Evolutionary conservation across 2,888 invertebrate species (phyloP), one percentile per base, ranked within the genome.

Genomic region (Entomobrya proxima): DNA sequence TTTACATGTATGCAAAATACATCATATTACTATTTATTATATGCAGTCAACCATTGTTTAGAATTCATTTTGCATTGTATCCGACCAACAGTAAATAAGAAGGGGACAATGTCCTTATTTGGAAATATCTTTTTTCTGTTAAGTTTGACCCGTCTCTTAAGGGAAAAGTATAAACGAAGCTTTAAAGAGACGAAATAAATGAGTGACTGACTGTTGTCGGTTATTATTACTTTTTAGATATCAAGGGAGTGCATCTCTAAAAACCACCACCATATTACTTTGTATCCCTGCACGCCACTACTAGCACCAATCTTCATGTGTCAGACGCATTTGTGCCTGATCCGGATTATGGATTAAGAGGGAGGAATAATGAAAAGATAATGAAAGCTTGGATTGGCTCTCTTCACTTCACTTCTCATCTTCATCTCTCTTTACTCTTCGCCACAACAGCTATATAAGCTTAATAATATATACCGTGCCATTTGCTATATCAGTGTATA

Each of bases 361-460:
- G 88, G 88, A 87, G 86, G 87, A 88, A 88, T 88, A 89, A 89
- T 88, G 88, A 88, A 89, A 88, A 88, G 88, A 88, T 88, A 89
- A 89, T 89, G 89, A 89, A 88, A 85, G 86, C 76, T 76, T 87
- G 88, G 86, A 87, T 87, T 85, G 86, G 81, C 77, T 88, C 86
- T 79, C 86, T 78, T 82, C 79, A 76, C 78, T 47, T 82, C 79
- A 74, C 76, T 30, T 52, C 21, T 58, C 64, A 47, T 50, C 61
- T 64, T 67, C 64, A 67, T 52, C 74, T 81, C 61, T 69, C 76
- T 50, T 64, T 67, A n/a, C 67, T 40, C 67, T 47, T 15, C 5
- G 55, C 58, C 80, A 40, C 11, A 75, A 37, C 40, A n/a, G 30
- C 27, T 0, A n/a, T 7, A 35, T 11, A 55, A 55, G 11, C 9